These are phyloP conservation scores for Linyphia triangularis DNA, from an alignment of 2,888 invertebrate species.

Conservation along the genomic window DNA sequence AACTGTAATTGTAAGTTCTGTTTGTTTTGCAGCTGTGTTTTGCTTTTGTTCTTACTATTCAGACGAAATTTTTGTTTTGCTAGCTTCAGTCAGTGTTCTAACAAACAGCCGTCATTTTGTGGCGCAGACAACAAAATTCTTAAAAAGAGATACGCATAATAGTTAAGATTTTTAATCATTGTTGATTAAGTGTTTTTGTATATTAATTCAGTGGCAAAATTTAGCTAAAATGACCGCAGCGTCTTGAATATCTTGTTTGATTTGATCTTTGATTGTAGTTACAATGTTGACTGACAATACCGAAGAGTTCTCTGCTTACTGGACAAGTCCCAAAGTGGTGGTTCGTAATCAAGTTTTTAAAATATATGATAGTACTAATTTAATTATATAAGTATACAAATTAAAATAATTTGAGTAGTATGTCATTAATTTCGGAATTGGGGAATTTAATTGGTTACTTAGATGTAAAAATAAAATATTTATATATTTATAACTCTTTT, in stretches of 20 bases:
- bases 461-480: too few species aligned
- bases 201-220: not conserved
- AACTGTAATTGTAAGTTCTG: constrained; percentile 19
- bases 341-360: constrained; percentile 51
- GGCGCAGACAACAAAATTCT: not conserved
- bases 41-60: constrained; percentile 20
- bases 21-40: constrained; percentile 42
- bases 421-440: too few species aligned
- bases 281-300: constrained; percentile 65
- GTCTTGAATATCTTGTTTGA: constrained; percentile 1
- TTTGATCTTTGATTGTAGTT: constrained; percentile 7
- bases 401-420: too few species aligned
- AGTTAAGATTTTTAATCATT: not conserved
- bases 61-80: not conserved
- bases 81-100: not conserved
- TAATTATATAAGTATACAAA: too few species aligned
- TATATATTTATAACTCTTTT: too few species aligned
- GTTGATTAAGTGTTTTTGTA: not conserved
- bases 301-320: constrained; percentile 69
- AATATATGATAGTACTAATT: not conserved
- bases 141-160: not conserved
- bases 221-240: not conserved
- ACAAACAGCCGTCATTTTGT: not conserved
- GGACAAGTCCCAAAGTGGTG: constrained; percentile 76
- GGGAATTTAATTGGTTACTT: too few species aligned